Evolutionary conservation across 64 coral and sea anemone genomes (phyloP), one percentile per base, ranked within the genome.

Genomic region (Pocillopora damicornis): DNA sequence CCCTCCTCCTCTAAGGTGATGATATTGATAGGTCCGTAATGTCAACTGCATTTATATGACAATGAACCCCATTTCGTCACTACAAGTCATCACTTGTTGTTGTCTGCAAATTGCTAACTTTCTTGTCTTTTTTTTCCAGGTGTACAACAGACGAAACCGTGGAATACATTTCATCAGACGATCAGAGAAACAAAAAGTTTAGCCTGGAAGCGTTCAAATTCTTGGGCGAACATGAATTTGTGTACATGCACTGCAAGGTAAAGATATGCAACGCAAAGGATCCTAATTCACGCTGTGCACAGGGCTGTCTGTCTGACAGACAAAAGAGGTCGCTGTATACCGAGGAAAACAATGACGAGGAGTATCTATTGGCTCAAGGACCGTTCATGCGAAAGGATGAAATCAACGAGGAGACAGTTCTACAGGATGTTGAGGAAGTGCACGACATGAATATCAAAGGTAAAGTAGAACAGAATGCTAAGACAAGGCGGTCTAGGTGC

Each of bases 221-320:
- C 65, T 20, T 85, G 8, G 81, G 81, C 17, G 81, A 45, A 25
- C 65, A 85, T 26, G 37, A 71, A 42, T 85, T 71, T 15, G 81
- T 85, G 17, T 85, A 30, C 81, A 15, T 85, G 65, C 81, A 85
- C 22, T 85, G 81, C 38, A 68, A 67, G 14, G 81, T 85, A 63
- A 85, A 68, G 37, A 42, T 85, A 72, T 85, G 81, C 57, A 85
- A 85, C 61, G 81, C 81, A 72, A 73, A 63, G 8, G 81, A 85
- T 85, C 64, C 81, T 4, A 20, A n/a, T 10, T 85, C 81, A 72
- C 81, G 81, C 65, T 85, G 81, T 20, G 81, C 81, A 20, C 81
- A 65, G 18, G 81, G 81, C 18, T 85, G 81, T 73, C 63, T 85
- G n/a, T 17, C 22, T 38, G 36, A 58, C 17, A 63, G 81, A 58